Evolutionary conservation across 2,797 vertebrate genomes (phyloP).

Genomic region (Anguilla megastoma): DNA sequence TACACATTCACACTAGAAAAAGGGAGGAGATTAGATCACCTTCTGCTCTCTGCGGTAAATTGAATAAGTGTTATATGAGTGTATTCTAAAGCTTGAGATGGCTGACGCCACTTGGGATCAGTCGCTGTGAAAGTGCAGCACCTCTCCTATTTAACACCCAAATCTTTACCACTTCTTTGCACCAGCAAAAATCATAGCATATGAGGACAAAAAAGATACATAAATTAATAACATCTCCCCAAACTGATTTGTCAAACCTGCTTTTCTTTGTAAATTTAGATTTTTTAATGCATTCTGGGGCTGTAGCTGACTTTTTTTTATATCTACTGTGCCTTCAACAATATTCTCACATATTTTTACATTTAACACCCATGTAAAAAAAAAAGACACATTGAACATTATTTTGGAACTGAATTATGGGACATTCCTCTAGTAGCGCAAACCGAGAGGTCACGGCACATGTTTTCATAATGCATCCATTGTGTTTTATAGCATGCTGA

Average conservation of each 20-base stretch:
- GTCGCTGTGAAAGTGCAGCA: background rate
- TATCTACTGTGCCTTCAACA: background rate
- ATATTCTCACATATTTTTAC: background rate
- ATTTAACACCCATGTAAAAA: background rate
- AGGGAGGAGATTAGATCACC: slow-evolving; percentile 32
- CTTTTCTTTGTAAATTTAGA: background rate
- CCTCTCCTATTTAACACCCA: background rate
- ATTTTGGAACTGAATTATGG: slow-evolving; percentile 10
- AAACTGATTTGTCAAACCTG: background rate
- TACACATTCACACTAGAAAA: slow-evolving; percentile 28
- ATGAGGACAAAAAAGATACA: background rate
- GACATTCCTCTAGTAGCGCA: background rate
- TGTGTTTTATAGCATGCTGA: background rate
- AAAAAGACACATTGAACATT: background rate
- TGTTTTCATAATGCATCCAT: slow-evolving; percentile 15
- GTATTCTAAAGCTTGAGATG: slow-evolving; percentile 16
- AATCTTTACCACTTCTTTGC: background rate
- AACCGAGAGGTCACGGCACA: background rate
- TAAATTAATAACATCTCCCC: background rate
- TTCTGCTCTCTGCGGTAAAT: slow-evolving; percentile 29
- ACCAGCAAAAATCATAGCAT: background rate
- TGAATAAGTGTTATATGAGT: slow-evolving; percentile 29
- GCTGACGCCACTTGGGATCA: background rate
- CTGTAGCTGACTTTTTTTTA: background rate
- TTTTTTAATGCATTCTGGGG: background rate